Base-by-base conservation (phyloP, 1,140 invertebrate genomes). In the Tetraneura akinire region DNA sequence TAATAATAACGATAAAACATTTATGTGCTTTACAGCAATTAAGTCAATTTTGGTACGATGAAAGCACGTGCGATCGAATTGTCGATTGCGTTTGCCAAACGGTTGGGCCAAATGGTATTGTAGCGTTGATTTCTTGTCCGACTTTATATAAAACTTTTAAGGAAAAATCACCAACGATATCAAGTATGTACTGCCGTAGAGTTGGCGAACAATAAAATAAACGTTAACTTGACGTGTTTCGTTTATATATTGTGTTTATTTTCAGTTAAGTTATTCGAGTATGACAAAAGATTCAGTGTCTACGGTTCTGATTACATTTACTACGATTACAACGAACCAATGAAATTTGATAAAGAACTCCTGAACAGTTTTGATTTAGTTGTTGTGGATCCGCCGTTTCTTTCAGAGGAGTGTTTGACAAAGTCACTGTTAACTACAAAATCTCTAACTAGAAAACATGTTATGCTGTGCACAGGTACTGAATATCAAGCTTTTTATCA, bases 11-110 rank as follows among this genome's bases (percentile, higher is more conserved):
- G n/a, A n/a, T n/a, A n/a, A n/a, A n/a, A n/a, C n/a, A n/a, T n/a
- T n/a, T n/a, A n/a, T n/a, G n/a, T n/a, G n/a, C n/a, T 45, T 90
- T 90, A 5, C 84, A 98, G 96, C 94, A 97, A 95, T 86, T 98
- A 29, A 97, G 95, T 85, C 96, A 98, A 86, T 98, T 98, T 88
- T 98, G 96, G 96, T 98, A 98, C 84, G 90, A 94, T 84, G 90
- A 94, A 45, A 84, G 88, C 21, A 98, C 96, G 18, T 90, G 92
- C 71, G 85, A 89, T 64, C 85, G 84, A 18, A 86, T 98, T 0
- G 90, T 91, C 0, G 88, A 89, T 82, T 90, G 92, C 82, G 90
- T 90, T 21, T 82, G 89, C 26, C 83, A 90, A 71, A 86, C 85
- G 8, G 87, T 87, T 14, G 86, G 87, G 21, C 47, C 83, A 16